These are phyloP conservation scores for Chloromyia formosa DNA, from an alignment of 2,888 invertebrate species.

Conservation along the genomic window DNA sequence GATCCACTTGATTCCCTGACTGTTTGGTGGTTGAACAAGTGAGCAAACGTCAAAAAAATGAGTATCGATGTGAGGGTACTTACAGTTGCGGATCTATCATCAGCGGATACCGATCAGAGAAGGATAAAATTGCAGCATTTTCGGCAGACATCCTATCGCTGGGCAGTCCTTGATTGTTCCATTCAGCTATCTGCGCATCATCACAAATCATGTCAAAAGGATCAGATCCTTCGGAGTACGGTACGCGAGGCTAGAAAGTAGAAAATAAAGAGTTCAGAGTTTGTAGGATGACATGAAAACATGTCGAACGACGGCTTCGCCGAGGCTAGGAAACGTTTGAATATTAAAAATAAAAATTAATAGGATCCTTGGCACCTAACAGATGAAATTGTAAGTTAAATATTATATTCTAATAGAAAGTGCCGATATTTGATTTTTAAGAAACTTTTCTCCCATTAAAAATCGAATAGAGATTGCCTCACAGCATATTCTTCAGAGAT, in stretches of 20 bases:
- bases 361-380: no score
- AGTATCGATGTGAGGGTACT: conserved; percentile 52
- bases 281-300: no score
- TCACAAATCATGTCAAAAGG: conserved; percentile 88
- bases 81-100: conserved; percentile 92
- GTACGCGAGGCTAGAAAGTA: conserved; percentile 72
- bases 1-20: conserved; percentile 94
- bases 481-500: no score
- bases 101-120: conserved; percentile 91
- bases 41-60: neutral
- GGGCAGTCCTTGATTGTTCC: conserved; percentile 95
- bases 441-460: no score
- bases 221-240: conserved; percentile 81
- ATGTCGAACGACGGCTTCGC: no score
- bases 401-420: no score
- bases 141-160: conserved; percentile 94
- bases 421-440: no score
- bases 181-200: conserved; percentile 89
- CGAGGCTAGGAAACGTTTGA: no score
- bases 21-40: conserved; percentile 52
- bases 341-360: no score
- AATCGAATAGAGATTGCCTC: no score
- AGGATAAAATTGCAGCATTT: conserved; percentile 90
- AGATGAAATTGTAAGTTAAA: no score
- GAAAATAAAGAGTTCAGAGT: neutral